A percentile compares a stretch with the other conserved stretches of the same genome.
Conservation (phyloP, 1,140 invertebrate genomes). For the Micrasema minimum region DNA sequence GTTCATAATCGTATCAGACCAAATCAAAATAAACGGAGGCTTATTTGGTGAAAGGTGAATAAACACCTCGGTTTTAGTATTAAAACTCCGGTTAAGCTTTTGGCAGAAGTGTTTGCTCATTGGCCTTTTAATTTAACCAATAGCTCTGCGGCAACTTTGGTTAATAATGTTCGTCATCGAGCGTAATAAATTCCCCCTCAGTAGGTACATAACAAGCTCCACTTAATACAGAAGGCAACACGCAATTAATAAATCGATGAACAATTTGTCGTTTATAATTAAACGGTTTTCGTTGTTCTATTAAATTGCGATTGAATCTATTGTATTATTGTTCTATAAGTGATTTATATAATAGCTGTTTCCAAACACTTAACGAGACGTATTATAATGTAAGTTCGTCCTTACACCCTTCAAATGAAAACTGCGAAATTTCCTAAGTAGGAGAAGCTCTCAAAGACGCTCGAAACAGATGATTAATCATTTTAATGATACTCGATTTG, state of each 20-base stretch:
- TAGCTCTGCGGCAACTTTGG: too few relatives aligned
- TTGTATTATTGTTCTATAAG: background rate
- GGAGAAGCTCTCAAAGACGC: background rate
- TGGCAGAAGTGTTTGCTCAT: too few relatives aligned
- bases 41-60: too few relatives aligned
- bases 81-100: too few relatives aligned
- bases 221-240: too few relatives aligned
- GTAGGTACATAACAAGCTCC: too few relatives aligned
- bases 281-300: constrained; percentile 1
- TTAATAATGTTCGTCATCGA: too few relatives aligned
- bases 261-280: constrained; percentile 10
- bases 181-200: background rate
- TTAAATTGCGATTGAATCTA: constrained; percentile 2
- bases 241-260: background rate
- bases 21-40: too few relatives aligned
- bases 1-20: background rate
- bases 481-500: constrained; percentile 37
- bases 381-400: constrained; percentile 7
- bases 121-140: too few relatives aligned
- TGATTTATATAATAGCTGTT: constrained; percentile 10
- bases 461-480: constrained; percentile 39
- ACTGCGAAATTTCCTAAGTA: constrained; percentile 3
- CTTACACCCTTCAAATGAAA: background rate
- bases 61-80: background rate
- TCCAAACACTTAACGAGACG: constrained; percentile 1